A percentile compares a stretch with the other conserved stretches of the same genome.
phyloP scores from a whole-genome alignment of 2,113 vertebrate species.

The Diglossa brunneiventris region DNA sequence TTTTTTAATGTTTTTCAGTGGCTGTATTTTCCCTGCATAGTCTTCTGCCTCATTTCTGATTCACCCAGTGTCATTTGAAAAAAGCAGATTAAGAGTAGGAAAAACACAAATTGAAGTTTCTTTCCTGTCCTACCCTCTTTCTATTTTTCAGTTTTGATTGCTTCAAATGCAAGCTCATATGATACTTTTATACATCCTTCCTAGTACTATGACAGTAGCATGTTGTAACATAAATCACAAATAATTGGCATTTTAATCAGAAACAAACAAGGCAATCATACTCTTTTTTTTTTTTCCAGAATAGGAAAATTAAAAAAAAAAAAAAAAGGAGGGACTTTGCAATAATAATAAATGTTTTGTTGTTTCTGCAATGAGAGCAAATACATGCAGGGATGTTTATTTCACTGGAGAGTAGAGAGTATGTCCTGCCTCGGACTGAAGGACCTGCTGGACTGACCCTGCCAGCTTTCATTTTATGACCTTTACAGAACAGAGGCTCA shows the following conservation, averaged over 20 bases:
- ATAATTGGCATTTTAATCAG: background rate
- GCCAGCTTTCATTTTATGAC: background rate
- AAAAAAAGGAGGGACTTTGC: background rate
- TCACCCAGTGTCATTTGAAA: background rate
- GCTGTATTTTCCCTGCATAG: background rate
- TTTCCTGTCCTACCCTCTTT: background rate
- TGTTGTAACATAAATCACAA: background rate
- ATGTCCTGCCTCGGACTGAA: background rate
- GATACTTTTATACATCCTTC: background rate
- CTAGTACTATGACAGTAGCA: background rate
- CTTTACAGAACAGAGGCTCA: background rate
- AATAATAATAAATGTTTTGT: rapidly evolving
- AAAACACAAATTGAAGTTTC: background rate
- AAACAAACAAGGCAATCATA: background rate
- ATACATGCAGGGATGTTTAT: background rate
- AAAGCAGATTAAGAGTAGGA: background rate
- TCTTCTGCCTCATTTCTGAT: background rate
- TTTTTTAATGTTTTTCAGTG: background rate
- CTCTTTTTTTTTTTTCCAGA: background rate
- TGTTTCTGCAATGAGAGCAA: background rate
- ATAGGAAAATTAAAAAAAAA: background rate
- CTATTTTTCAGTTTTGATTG: background rate
- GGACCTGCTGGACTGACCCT: background rate
- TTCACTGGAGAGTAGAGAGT: background rate
- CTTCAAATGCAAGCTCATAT: background rate